Base-by-base conservation (phyloP, 2,888 invertebrate genomes). In the Epirrhoe tristata region DNA sequence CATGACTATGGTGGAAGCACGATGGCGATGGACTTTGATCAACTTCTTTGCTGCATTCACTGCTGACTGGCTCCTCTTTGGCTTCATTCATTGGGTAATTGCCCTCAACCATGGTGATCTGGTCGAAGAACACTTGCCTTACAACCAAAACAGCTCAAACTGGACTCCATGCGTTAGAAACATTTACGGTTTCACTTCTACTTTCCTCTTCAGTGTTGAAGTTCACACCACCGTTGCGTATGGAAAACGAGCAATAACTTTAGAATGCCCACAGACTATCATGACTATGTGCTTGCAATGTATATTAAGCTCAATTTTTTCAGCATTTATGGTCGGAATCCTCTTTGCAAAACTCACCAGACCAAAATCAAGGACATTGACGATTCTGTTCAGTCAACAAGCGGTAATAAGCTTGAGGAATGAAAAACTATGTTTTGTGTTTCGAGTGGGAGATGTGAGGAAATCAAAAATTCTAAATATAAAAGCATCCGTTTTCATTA, bases 181-280 rank as follows among this genome's bases (percentile, higher is more conserved):
- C 77, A 96, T 99, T 61, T 94, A 96, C 77, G 96, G 97, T 43
- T 99, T 99, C 87, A 97, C 98, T 0, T 98, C 99, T 12, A 97
- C 98, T 60, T 98, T 99, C 84, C 95, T 99, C 53, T 99, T 98
- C 94, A 98, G 98, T 75, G 95, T 99, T 70, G 99, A 99, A 93
- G 98, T 99, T 0, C 99, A 99, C 83, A 98, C 98, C 80, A 99
- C 98, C 0, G 98, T 99, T 66, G 99, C 94, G 81, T 98, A 98
- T 84, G 98, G 98, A 10, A 95, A 95, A 59, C 95, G 98, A 63
- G 94, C 96, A 59, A 98, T 98, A 0, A 98, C 98, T 0, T 96
- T 98, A 74, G 97, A 98, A 86, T 99, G 99, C 81, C 98, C 98
- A 0, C 97, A 98, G 83, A 98, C 98, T 0, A 97, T 99, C 60